Base-by-base conservation (phyloP, 2,888 invertebrate species). In the Trichacis sp. region DNA sequence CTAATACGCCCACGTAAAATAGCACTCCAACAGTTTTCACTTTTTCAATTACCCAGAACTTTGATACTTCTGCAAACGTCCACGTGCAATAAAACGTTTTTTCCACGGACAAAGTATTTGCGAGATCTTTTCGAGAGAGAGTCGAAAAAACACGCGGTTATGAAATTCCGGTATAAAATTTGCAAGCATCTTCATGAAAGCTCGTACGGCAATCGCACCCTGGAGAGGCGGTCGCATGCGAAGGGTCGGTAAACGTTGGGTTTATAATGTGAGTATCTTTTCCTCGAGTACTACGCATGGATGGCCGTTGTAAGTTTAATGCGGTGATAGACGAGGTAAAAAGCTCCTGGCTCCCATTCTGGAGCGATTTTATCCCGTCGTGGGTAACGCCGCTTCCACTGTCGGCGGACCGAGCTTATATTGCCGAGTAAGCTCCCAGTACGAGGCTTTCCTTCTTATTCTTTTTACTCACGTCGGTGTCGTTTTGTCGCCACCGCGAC, bases 401-500 rank as follows among this genome's bases (percentile, higher is more conserved):
- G 30, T 38, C 47, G 59, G 47, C 30, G 43, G 59, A 55, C 48
- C 43, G 51, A 40, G 60, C 60, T 65, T 65, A 61, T 64, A 70
- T 67, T 69, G 72, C 68, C 64, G 68, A 67, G 68, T 71, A 73
- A 73, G 71, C 72, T 69, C 62, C 61, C 53, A 58, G 63, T 51
- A 45, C 29, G 51, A 42, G 51, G 58, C 57, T 68, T 59, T 48
- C 43, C 55, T 49, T 42, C 53, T 62, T 49, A 56, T 56, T 54
- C 47, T 52, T 58, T 50, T 54, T 29, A 29, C 40, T 15, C 64
- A 50, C 46, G 52, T 61, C 20, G 57, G 61, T 48, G 65, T 66
- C 65, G 57, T 65, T 65, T 65, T 65, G 65, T 56, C 60, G 64
- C 51, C 64, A 42, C 54, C 50, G 36, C 56, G 64, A 42, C 64